Conservation (phyloP, 2,888 invertebrate genomes). For the Caenorhabditis afra region DNA sequence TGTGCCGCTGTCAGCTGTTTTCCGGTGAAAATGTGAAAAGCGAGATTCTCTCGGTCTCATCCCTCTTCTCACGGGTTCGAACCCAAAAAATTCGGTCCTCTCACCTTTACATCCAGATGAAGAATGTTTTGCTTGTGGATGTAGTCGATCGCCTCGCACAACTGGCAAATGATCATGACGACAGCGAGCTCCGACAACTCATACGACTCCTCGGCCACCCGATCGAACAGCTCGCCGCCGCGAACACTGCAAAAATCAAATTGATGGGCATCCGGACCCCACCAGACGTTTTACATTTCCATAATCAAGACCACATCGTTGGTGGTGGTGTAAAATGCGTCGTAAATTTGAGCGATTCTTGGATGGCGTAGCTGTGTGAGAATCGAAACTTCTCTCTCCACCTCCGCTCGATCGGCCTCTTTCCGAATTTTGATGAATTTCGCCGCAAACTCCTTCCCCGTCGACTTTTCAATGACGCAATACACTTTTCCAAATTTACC, state of each 20-base stretch:
- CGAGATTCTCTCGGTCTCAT: background rate
- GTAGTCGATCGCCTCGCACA: constrained; percentile 95
- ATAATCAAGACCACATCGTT: constrained; percentile 95
- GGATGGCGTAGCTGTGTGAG: constrained; percentile 96
- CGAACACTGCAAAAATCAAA: constrained; percentile 87
- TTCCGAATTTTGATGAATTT: constrained; percentile 85
- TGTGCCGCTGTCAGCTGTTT: constrained; percentile 60
- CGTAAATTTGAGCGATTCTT: constrained; percentile 95
- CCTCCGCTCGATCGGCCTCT: constrained; percentile 76
- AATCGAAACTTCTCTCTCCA: constrained; percentile 87
- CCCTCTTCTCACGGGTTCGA: constrained; percentile 8
- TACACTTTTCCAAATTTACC: constrained; percentile 83
- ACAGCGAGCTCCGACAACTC: constrained; percentile 95
- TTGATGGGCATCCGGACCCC: background rate
- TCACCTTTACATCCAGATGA: constrained; percentile 96
- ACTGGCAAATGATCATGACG: constrained; percentile 94
- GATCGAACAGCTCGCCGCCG: constrained; percentile 97
- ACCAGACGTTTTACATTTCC: constrained; percentile 89
- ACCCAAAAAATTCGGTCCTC: constrained; percentile 1
- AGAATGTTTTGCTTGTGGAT: constrained; percentile 95
- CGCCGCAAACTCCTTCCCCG: constrained; percentile 87
- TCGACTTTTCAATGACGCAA: constrained; percentile 84
- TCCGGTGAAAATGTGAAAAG: constrained; percentile 25
- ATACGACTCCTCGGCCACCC: constrained; percentile 98
- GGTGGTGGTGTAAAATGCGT: constrained; percentile 91